Evolutionary conservation across 2,113 vertebrate species (phyloP).

Genomic region (Lophochroa leadbeateri): DNA sequence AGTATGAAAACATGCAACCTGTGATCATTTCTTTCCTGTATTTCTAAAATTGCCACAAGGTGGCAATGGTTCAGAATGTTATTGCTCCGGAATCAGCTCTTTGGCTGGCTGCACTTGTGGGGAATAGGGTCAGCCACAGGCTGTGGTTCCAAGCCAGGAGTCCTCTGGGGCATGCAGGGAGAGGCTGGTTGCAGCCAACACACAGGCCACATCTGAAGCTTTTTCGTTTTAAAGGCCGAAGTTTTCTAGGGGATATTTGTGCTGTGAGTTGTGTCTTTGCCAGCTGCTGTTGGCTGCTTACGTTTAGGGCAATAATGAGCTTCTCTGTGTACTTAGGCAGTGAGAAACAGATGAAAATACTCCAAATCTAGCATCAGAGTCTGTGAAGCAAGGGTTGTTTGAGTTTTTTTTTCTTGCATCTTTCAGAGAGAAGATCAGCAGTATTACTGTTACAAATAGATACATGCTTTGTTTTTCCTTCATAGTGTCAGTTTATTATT

Average conservation of each 20-base stretch:
- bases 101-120: rapidly evolving
- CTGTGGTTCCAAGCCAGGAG: background rate
- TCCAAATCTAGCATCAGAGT: background rate
- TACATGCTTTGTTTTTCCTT: background rate
- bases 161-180: background rate
- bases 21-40: background rate
- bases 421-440: background rate
- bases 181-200: background rate
- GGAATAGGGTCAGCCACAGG: background rate
- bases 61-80: background rate
- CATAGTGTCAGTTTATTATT: background rate
- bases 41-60: background rate
- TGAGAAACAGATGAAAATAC: background rate
- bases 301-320: background rate
- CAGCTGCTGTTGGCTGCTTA: background rate
- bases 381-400: background rate
- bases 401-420: background rate
- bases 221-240: background rate
- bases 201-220: rapidly evolving
- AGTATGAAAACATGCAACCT: rapidly evolving
- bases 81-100: background rate
- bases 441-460: background rate
- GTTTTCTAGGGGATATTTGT: background rate
- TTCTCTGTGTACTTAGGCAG: background rate
- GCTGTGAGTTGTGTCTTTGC: background rate